phyloP scores from a whole-genome alignment of 2,113 vertebrate genomes.

The Rhea americana region DNA sequence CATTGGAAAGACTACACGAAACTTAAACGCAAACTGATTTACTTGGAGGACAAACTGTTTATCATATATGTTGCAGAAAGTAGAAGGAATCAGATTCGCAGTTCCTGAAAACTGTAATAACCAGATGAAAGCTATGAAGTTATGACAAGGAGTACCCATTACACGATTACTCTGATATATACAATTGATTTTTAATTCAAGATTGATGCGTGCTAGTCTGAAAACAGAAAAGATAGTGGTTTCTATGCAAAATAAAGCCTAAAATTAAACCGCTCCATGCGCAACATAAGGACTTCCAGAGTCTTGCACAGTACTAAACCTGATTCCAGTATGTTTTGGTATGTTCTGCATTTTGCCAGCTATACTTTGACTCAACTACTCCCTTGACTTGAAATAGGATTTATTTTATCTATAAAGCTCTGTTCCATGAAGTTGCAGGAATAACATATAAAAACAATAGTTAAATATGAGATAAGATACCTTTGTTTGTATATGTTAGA shows the following conservation, averaged over 20 bases:
- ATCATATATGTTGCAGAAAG: not conserved
- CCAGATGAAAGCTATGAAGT: not conserved
- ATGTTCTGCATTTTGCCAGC: not conserved
- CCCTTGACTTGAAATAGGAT: not conserved
- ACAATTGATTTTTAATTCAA: not conserved
- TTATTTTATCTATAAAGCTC: not conserved
- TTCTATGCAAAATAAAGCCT: not conserved
- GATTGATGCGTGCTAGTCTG: not conserved
- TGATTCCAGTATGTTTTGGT: not conserved
- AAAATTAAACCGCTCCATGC: not conserved
- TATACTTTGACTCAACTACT: not conserved
- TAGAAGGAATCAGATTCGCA: not conserved
- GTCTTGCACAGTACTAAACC: not conserved
- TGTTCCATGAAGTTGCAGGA: not conserved
- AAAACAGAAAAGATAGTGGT: not conserved
- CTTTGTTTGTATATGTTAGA: not conserved
- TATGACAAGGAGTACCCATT: not conserved
- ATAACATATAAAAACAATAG: not conserved
- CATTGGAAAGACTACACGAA: not conserved
- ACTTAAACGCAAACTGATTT: not conserved
- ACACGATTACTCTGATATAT: not conserved
- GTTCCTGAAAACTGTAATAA: not conserved
- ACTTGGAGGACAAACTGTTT: not conserved
- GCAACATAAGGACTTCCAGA: not conserved
- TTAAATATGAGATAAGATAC: not conserved